Evolutionary conservation across 2,888 invertebrate species (phyloP), one percentile per base, ranked within the genome.

Genomic region (Hermodice carunculata): DNA sequence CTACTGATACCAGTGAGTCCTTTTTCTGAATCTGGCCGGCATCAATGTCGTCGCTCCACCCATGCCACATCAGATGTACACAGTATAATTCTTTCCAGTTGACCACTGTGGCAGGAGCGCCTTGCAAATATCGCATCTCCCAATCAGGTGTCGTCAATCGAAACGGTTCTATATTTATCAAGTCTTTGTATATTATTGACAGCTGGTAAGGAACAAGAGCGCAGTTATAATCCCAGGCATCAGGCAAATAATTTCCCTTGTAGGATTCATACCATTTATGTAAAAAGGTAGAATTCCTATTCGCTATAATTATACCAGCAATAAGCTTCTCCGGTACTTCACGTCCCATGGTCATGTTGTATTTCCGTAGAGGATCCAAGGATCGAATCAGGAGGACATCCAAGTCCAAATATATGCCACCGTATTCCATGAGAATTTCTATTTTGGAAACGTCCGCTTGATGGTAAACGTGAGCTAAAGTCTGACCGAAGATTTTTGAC

Each of bases 331-430:
- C 65, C 29, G 67, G 58, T 28, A 53, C 61, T 43, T 71, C 69
- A 19, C 67, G 69, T 34, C 72, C 72, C 24, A 70, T 32, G 8
- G 64, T 61, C 29, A 64, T 51, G 44, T 71, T 69, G 42, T 62
- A 71, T 8, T 37, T 37, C 6, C 73, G 60, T 11, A 73, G 48
- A 29, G 70, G 69, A 44, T 73, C 52, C 43, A 73, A 32, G 3
- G 67, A 67, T 42, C 64, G 59, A 11, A 74, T 14, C 22, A 70
- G 67, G 11, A 74, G 54, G 34, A 74, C 74, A 59, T 74, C 71
- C n/a, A 70, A 67, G 53, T 73, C 73, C 34, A 73, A 46, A 37
- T 73, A 73, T 17, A 73, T 72, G 17, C 73, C 73, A 14, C 73
- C 73, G 49, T 70, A 69, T 42, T 71, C 52, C 46, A 57, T 40